Evolutionary conservation across 2,113 vertebrate species (phyloP).

Genomic region (Callipepla squamata): DNA sequence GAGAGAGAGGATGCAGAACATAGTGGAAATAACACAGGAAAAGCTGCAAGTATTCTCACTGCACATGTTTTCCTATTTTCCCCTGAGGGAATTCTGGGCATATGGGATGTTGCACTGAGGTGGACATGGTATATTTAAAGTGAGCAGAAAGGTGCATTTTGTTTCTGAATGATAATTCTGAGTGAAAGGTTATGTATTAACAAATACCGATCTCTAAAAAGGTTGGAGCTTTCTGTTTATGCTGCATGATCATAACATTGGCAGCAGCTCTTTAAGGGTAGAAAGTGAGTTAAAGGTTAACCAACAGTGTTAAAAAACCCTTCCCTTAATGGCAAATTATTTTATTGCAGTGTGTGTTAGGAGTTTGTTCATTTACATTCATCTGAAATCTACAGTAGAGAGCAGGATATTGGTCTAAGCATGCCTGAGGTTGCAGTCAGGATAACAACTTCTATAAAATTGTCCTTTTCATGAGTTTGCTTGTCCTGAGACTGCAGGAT

Average conservation of each 20-base stretch:
- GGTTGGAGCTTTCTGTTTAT: background rate
- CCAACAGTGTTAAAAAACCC: background rate
- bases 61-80: background rate
- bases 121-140: background rate
- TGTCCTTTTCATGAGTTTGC: background rate
- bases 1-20: background rate
- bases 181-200: background rate
- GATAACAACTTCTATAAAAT: background rate
- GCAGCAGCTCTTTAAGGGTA: background rate
- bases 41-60: background rate
- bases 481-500: background rate
- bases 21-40: background rate
- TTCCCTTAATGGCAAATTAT: background rate
- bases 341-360: background rate
- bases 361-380: background rate
- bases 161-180: background rate
- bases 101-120: accelerated
- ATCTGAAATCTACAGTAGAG: background rate
- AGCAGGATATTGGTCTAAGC: background rate
- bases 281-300: background rate
- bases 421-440: background rate
- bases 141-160: background rate
- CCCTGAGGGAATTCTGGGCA: background rate
- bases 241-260: background rate
- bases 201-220: background rate